These are phyloP conservation scores for Vannuccia rotundouncinata DNA, from an alignment of 2,888 invertebrate species.

Conservation along the genomic window DNA sequence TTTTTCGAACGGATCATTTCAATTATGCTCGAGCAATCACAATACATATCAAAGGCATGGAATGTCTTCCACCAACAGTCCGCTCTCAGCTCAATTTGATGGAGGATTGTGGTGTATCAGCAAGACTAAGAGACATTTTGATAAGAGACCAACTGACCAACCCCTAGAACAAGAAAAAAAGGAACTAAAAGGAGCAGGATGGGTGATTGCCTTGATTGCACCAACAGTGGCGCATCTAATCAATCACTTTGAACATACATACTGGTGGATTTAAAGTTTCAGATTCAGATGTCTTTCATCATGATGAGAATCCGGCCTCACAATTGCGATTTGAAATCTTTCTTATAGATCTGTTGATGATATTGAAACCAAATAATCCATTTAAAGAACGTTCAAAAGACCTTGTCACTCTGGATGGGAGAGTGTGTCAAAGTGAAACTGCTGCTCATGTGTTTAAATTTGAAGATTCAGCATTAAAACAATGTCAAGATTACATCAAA, in stretches of 20 bases:
- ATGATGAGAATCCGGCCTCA: conserved; percentile 21
- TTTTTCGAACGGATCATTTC: no score
- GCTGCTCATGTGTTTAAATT: conserved; percentile 21
- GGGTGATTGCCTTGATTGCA: conserved; percentile 19
- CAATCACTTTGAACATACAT: conserved; percentile 3
- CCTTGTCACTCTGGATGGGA: conserved; percentile 9
- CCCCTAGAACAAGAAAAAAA: no score
- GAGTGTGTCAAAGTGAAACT: background rate
- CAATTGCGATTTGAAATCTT: conserved; percentile 20
- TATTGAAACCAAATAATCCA: conserved; percentile 12
- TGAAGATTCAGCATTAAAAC: conserved; percentile 15
- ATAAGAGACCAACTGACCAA: no score
- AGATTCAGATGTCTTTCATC: conserved; percentile 3
- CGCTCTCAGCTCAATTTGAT: no score
- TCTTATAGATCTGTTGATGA: conserved; percentile 5
- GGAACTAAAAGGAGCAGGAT: no score
- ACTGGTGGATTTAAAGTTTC: conserved; percentile 1
- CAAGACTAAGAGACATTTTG: no score
- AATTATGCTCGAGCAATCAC: no score
- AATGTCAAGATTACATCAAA: conserved; percentile 11
- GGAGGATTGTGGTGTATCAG: no score
- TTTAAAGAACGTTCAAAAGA: conserved; percentile 11
- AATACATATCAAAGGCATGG: no score
- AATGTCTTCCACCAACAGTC: no score
- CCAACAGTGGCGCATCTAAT: background rate